Evolutionary conservation across 2,113 vertebrate genomes (phyloP), one percentile per base, ranked within the genome.

Genomic region (Plecotus auritus): DNA sequence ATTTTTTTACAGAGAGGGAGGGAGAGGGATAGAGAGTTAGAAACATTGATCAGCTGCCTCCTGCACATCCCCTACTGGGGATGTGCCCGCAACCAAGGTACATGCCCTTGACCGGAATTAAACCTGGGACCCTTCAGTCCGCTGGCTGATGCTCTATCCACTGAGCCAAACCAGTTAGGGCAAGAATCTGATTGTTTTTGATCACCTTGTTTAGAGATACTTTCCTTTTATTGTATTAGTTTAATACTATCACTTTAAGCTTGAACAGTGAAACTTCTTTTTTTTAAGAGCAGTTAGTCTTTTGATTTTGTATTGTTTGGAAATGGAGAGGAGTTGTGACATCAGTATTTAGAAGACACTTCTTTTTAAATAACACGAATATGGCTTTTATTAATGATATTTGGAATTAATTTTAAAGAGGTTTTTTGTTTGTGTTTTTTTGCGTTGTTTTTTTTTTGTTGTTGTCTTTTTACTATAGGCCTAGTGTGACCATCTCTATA

Each of bases 351-450:
- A 88, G 40, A 80, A 73, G 7, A 26, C 72, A 35, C 6, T 66
- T 93, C 18, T 13, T 8, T 93, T 83, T 76, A 80, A 88, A 88
- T 93, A 80, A 61, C 22, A 59, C 70, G 56, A 16, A 32, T 73
- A 12, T 28, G 0, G 67, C 42, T 81, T 85, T 95, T 82, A 66
- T 93, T 96, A 77, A 88, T 84, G 72, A 91, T 84, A 90, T 66
- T 76, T 35, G n/a, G 94, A 81, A 47, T 91, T 91, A 85, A 45
- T 90, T 86, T 95, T 84, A 76, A 92, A 77, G 54, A 40, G 8
- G 23, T 61, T 28, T 9, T 47, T 74, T 42, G 13, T 74, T 45
- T 23, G 5, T 73, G 23, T 70, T 9, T 70, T 84, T 49, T 0
- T 93, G n/a, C n/a, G n/a, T n/a, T n/a, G n/a, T n/a, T n/a, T n/a